These are phyloP conservation scores for Gallinago nigripennis DNA, from an alignment of 2,797 vertebrate genomes.

Conservation along the genomic window DNA sequence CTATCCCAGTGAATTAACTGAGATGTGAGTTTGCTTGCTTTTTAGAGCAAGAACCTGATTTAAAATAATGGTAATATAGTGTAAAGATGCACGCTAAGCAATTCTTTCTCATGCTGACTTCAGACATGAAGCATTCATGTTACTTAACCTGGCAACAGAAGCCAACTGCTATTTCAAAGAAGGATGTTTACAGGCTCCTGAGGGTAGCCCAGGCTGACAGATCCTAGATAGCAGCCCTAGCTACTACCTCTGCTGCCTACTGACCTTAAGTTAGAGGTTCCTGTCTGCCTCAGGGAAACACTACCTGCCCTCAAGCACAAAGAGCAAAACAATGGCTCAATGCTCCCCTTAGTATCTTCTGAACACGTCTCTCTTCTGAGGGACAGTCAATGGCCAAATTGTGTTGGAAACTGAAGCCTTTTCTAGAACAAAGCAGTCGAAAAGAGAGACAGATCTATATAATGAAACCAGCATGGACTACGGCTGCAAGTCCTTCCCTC, in stretches of 20 bases:
- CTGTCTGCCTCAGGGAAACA: rapidly evolving
- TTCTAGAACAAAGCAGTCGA: not conserved
- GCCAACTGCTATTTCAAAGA: not conserved
- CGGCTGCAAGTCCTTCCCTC: not conserved
- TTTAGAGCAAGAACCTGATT: not conserved
- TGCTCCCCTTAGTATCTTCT: not conserved
- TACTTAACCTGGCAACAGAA: not conserved
- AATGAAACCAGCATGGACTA: not conserved
- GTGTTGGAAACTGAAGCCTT: not conserved
- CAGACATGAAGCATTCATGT: not conserved
- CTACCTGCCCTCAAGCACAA: not conserved
- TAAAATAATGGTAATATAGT: not conserved
- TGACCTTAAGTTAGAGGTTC: not conserved
- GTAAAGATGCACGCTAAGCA: not conserved
- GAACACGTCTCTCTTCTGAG: not conserved
- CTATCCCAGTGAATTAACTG: not conserved
- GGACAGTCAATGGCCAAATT: not conserved
- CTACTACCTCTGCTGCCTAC: not conserved
- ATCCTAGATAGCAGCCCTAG: rapidly evolving
- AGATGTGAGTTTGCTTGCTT: not conserved
- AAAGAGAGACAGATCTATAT: not conserved
- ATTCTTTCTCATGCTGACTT: not conserved
- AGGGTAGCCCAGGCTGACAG: not conserved
- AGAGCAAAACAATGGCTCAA: rapidly evolving
- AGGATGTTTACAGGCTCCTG: not conserved